Conservation (phyloP, 2,888 invertebrate genomes). For the Campoplex capitator region DNA sequence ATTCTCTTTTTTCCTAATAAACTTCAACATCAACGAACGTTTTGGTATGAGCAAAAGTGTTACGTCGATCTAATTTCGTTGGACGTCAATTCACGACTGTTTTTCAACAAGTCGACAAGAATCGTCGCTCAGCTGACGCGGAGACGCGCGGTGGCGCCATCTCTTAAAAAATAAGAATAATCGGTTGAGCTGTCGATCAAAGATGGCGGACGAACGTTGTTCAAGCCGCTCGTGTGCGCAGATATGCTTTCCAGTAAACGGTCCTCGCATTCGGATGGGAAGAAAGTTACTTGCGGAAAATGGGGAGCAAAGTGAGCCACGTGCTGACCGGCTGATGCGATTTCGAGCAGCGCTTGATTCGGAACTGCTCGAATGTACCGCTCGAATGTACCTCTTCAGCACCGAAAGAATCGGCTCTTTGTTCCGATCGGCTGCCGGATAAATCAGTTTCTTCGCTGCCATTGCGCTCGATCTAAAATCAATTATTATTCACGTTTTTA, state of each 20-base stretch:
- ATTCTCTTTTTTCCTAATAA: not conserved
- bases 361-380: constrained; percentile 81
- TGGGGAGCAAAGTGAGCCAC: constrained; percentile 90
- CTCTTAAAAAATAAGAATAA: too few species aligned
- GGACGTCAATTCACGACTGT: constrained; percentile 25
- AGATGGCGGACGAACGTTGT: constrained; percentile 89
- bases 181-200: constrained; percentile 88
- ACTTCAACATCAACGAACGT: not conserved
- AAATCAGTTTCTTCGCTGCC: constrained; percentile 86
- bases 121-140: not conserved
- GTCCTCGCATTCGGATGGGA: constrained; percentile 92
- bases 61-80: not conserved
- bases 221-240: constrained; percentile 81
- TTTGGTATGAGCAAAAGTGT: not conserved
- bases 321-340: constrained; percentile 94
- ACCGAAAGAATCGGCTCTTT: constrained; percentile 90
- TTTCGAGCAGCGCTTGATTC: constrained; percentile 88
- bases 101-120: constrained; percentile 55
- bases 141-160: too few species aligned
- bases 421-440: constrained; percentile 91
- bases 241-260: constrained; percentile 87
- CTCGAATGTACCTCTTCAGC: constrained; percentile 88
- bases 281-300: constrained; percentile 91
- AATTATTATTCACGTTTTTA: not conserved
- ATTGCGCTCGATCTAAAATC: constrained; percentile 74